Percentiles rank a stretch among this genome's conserved stretches.
Evolutionary conservation across 2,797 vertebrate species (phyloP).

Genomic region (Artibeus jamaicensis): DNA sequence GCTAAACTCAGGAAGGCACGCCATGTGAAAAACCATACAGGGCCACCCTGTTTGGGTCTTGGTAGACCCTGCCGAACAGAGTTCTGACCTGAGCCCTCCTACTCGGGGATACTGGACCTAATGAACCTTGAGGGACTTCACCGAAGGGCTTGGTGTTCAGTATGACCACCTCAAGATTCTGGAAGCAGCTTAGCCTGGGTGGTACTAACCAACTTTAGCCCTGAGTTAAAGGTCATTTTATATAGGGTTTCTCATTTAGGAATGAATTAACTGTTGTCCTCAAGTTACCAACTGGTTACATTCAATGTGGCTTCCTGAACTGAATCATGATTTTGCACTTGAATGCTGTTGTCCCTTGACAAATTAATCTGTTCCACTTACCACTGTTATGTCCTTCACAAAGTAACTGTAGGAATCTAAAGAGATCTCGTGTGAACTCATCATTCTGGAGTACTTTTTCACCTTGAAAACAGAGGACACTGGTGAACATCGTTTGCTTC

Average conservation of each 20-base stretch:
- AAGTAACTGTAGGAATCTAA: slow-evolving; percentile 97
- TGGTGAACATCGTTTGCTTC: slow-evolving; percentile 50
- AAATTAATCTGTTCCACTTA: slow-evolving; percentile 79
- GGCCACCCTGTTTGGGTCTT: not conserved
- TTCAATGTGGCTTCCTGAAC: not conserved
- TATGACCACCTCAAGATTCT: not conserved
- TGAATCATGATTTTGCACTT: not conserved
- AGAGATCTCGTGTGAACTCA: slow-evolving; percentile 97
- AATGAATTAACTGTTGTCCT: not conserved
- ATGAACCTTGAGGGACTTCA: not conserved
- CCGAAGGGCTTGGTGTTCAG: not conserved
- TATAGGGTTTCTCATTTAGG: not conserved
- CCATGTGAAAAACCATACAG: not conserved
- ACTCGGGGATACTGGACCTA: not conserved
- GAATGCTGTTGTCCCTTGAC: not conserved
- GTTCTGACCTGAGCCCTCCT: not conserved
- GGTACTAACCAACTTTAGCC: not conserved
- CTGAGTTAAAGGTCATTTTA: not conserved
- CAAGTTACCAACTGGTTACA: not conserved
- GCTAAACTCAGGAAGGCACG: not conserved
- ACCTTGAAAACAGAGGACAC: slow-evolving; percentile 86
- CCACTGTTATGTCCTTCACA: slow-evolving; percentile 99
- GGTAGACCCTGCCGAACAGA: not conserved
- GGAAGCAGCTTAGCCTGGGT: not conserved
- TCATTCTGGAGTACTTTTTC: slow-evolving; percentile 99